Conservation (phyloP, 2,113 vertebrate genomes). For the Myocastor coypus region DNA sequence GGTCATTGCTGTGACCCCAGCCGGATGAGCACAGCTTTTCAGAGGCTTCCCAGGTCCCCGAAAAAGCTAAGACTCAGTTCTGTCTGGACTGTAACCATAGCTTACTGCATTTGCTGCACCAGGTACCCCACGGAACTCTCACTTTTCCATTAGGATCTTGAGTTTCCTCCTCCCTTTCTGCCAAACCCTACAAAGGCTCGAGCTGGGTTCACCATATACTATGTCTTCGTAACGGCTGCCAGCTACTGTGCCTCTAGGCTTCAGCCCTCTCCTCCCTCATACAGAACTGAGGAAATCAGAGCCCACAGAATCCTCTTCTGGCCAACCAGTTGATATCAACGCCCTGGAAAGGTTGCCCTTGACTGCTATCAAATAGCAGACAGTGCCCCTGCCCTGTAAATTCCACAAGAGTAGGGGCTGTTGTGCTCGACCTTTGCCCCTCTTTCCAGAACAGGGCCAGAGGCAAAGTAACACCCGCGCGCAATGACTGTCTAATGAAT, state of each 20-base stretch:
- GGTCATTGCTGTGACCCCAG: not conserved
- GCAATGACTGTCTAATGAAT: not conserved
- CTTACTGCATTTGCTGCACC: constrained; percentile 55
- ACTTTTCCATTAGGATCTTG: constrained; percentile 33
- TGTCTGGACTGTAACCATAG: constrained; percentile 17
- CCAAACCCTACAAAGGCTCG: constrained; percentile 21
- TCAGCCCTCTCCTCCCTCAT: not conserved
- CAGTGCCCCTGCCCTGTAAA: not conserved
- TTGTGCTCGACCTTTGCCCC: not conserved
- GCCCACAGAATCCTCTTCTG: not conserved
- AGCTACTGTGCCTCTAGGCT: constrained; percentile 21
- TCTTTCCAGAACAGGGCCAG: not conserved
- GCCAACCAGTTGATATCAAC: not conserved
- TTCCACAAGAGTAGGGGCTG: not conserved
- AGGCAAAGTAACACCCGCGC: not conserved
- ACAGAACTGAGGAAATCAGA: constrained; percentile 5
- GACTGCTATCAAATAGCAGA: not conserved
- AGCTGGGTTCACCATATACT: constrained; percentile 5
- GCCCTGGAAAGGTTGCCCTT: not conserved
- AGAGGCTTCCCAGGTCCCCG: not conserved
- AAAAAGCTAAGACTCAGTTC: constrained; percentile 10
- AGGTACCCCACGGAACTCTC: constrained; percentile 45
- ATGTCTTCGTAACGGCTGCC: constrained; percentile 45
- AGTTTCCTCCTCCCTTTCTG: constrained; percentile 13
- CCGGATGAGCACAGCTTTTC: not conserved